Evolutionary conservation across 2,113 vertebrate species (phyloP).

Genomic region (Microcebus murinus): DNA sequence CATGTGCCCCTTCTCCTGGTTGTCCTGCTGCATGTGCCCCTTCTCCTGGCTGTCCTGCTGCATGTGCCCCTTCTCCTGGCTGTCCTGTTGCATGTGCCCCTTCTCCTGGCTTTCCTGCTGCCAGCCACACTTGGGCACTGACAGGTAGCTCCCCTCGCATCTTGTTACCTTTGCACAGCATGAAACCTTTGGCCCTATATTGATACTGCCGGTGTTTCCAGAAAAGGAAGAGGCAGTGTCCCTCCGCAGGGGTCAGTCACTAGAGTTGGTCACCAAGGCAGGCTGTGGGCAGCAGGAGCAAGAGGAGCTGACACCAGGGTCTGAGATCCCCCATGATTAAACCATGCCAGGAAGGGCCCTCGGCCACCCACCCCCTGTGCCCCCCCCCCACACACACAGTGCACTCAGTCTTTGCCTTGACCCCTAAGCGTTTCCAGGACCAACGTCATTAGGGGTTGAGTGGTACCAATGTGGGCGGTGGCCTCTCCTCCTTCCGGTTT

Average conservation of each 20-base stretch:
- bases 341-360: background rate
- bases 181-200: background rate
- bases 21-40: background rate
- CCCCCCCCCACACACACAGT: background rate
- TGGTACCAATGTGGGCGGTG: constrained; percentile 24
- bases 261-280: background rate
- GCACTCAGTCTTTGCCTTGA: background rate
- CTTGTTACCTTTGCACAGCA: background rate
- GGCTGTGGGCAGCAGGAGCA: background rate
- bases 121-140: no score
- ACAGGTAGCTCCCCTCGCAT: background rate
- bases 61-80: no score
- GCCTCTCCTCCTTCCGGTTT: constrained; percentile 81
- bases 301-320: background rate
- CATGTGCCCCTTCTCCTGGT: background rate
- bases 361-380: background rate
- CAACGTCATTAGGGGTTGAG: constrained; percentile 20
- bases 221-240: constrained; percentile 6
- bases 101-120: no score
- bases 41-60: no score
- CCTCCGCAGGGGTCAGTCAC: background rate
- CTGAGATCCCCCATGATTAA: background rate
- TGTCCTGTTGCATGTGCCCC: no score
- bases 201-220: background rate
- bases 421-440: background rate